phyloP scores from a whole-genome alignment of 2,797 vertebrate genomes.

The Todus mexicanus region DNA sequence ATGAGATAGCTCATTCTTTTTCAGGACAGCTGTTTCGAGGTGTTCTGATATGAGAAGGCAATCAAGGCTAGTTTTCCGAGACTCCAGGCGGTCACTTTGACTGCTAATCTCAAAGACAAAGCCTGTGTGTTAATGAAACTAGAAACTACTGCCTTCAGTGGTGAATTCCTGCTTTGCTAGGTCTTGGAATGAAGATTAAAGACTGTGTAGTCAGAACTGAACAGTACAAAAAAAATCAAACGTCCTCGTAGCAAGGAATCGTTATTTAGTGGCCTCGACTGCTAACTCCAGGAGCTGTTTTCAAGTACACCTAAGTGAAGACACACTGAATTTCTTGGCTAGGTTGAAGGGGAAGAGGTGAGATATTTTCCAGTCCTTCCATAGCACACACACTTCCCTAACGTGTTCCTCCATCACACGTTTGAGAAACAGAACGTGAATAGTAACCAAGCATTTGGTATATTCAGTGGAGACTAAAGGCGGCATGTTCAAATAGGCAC shows the following conservation, averaged over 20 bases:
- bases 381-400: neutral
- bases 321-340: neutral
- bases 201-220: neutral
- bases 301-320: neutral
- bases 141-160: neutral
- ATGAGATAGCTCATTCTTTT: neutral
- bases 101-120: neutral
- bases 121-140: neutral
- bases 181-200: neutral
- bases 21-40: neutral
- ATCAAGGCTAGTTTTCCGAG: neutral
- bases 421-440: neutral
- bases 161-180: neutral
- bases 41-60: neutral
- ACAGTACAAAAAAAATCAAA: neutral
- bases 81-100: neutral
- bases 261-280: neutral
- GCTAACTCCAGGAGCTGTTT: neutral
- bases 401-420: neutral
- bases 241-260: neutral
- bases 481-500: neutral
- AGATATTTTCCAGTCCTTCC: neutral
- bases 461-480: conserved; percentile 4
- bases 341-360: rapidly evolving
- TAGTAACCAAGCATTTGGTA: neutral